Conservation (phyloP, 64 coral and sea anemone species). For the Actinia tenebrosa region DNA sequence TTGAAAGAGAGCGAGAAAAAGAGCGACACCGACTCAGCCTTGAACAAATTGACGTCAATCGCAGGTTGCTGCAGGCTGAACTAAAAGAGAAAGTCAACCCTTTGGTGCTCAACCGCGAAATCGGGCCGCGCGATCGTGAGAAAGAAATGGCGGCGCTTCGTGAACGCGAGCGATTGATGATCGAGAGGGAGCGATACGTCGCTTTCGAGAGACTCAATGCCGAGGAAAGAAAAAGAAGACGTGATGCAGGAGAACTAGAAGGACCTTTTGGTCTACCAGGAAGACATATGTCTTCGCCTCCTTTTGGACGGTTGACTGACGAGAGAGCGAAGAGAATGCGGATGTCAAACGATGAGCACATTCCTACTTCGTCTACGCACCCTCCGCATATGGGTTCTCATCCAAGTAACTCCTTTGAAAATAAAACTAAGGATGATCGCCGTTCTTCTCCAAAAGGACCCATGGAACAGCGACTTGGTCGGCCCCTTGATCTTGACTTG, state of each 20-base stretch:
- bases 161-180: conserved; percentile 65
- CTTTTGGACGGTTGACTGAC: conserved; percentile 43
- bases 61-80: conserved; percentile 76
- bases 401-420: conserved; percentile 19
- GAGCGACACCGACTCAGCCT: conserved; percentile 83
- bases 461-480: conserved; percentile 43
- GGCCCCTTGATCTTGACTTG: conserved; percentile 62
- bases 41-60: conserved; percentile 89
- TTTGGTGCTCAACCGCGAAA: conserved; percentile 70
- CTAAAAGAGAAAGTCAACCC: conserved; percentile 94
- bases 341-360: conserved; percentile 27
- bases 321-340: conserved; percentile 73
- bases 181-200: conserved; percentile 60
- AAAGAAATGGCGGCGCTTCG: conserved; percentile 65
- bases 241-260: conserved; percentile 57
- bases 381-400: conserved; percentile 29
- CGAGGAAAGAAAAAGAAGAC: conserved; percentile 61
- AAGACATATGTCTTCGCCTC: conserved; percentile 55
- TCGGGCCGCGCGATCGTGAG: conserved; percentile 54
- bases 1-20: conserved; percentile 82
- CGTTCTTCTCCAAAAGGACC: conserved; percentile 4
- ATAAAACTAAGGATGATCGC: conserved; percentile 39
- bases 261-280: conserved; percentile 39
- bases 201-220: conserved; percentile 63
- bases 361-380: conserved; percentile 24